Percentiles rank a stretch among this genome's conserved stretches.
Conservation (phyloP, 1,140 invertebrate species). For the Aphelenchoides besseyi region DNA sequence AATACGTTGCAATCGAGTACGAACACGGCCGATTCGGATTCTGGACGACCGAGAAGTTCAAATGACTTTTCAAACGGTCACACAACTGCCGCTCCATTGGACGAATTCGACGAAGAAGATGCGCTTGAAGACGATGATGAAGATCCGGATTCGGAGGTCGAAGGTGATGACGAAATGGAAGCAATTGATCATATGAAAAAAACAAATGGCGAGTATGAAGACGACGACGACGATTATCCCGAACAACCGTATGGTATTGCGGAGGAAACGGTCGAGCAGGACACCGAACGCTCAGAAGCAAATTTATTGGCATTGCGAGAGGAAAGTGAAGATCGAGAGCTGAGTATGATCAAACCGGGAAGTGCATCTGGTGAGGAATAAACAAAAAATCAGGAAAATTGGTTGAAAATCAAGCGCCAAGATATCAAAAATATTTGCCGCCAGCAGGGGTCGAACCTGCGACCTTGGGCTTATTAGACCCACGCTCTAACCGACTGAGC, state of each 20-base stretch:
- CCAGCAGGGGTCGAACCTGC: slow-evolving; percentile 62
- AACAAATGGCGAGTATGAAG: slow-evolving; percentile 3
- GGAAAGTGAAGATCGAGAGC: slow-evolving; percentile 1
- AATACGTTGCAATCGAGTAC: not conserved
- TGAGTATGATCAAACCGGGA: not conserved
- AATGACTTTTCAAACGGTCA: not conserved
- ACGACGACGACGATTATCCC: slow-evolving; percentile 42
- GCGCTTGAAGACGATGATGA: not conserved
- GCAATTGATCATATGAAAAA: slow-evolving; percentile 1
- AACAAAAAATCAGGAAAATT: too few relatives aligned
- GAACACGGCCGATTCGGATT: slow-evolving; percentile 20
- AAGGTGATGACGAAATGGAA: slow-evolving; percentile 10
- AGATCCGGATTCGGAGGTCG: not conserved
- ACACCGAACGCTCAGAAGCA: not conserved
- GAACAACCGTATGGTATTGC: slow-evolving; percentile 34
- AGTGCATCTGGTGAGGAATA: not conserved
- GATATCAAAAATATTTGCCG: too few relatives aligned
- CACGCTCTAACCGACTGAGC: slow-evolving; percentile 63
- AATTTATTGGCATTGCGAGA: not conserved
- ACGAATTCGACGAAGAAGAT: slow-evolving; percentile 9
- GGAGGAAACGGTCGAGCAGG: not conserved
- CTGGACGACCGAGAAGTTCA: not conserved
- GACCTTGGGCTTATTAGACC: slow-evolving; percentile 63
- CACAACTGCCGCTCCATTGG: not conserved
- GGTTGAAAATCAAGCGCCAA: too few relatives aligned